Evolutionary conservation across 2,888 invertebrate genomes (phyloP), one percentile per base, ranked within the genome.

Genomic region (Helleia helle): DNA sequence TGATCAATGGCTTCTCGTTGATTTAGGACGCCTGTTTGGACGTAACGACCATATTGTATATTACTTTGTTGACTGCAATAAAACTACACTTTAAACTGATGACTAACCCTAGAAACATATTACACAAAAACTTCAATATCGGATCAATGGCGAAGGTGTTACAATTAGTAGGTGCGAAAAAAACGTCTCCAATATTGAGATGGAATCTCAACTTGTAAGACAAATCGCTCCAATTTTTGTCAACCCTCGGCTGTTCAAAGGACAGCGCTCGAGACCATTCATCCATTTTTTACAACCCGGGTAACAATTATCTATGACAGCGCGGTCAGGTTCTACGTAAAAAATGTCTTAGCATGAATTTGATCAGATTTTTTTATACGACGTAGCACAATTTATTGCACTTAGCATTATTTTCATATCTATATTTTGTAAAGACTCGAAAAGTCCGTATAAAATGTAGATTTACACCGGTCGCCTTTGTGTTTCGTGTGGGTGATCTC

Each of bases 1-100:
- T 77, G 79, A 81, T 77, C 79, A 77, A 83, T 79, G 71, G 68
- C 46, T n/a, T n/a, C n/a, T n/a, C n/a, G n/a, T n/a, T n/a, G n/a
- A n/a, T n/a, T n/a, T n/a, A n/a, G n/a, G n/a, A n/a, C n/a, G n/a
- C n/a, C 51, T 53, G 51, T 68, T 68, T 65, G 59, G 71, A 70
- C 65, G 61, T 62, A 63, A 62, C 56, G 54, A 52, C 58, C 56
- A 55, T 63, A 68, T 62, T 65, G 56, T 65, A 64, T 71, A 68
- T 70, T 62, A 56, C 54, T 50, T 54, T 58, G 53, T 60, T 51
- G 52, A 60, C 57, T 53, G 62, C 57, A 72, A 75, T 76, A 75
- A 77, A 79, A 75, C 66, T 58, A 71, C 70, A 65, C 71, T 64
- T 59, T 48, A 18, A 43, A 41, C 38, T 46, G 38, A 47, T 44